Evolutionary conservation across 1,140 invertebrate species (phyloP), one percentile per base, ranked within the genome.

Genomic region (Phenacoccus solenopsis): DNA sequence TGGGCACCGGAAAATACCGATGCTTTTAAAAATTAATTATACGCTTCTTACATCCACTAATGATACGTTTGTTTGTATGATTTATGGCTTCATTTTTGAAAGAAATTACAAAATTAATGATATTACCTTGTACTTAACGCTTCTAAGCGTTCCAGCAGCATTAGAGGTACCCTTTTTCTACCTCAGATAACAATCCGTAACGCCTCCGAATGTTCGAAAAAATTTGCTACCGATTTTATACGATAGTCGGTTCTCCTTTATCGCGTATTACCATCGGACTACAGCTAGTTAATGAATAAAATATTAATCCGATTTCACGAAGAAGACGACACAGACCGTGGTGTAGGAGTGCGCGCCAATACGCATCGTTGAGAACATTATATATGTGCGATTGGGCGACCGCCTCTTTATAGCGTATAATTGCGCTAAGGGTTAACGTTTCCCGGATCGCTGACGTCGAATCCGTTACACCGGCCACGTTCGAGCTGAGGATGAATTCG

Each of bases 81-180:
- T 49, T 49, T 49, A 49, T 49, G 38, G 38, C 38, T 49, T 49
- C 38, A 49, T 49, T 49, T 49, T 49, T 49, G 38, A 49, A 49
- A 49, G 20, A 16, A 16, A 49, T 49, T 16, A n/a, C n/a, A 49
- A 49, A 49, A 49, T 49, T 49, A 49, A 49, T n/a, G 38, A 49
- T 49, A 49, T 49, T 49, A 49, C 38, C 38, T 49, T 49, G 38
- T 49, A 49, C 38, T 49, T 49, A 49, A 49, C 38, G 38, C 38
- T 49, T 49, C 38, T 49, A 49, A 49, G 38, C 38, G 38, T 49
- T 49, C 30, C 30, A 16, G 20, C 38, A 49, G n/a, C n/a, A n/a
- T n/a, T n/a, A 9, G 5, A 49, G 30, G 38, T 49, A 49, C 12
- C 38, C 38, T 49, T 49, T 49, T 49, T n/a, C 38, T n/a, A n/a